These are phyloP conservation scores for Cinara cedri DNA, from an alignment of 2,888 invertebrate genomes.

Conservation along the genomic window DNA sequence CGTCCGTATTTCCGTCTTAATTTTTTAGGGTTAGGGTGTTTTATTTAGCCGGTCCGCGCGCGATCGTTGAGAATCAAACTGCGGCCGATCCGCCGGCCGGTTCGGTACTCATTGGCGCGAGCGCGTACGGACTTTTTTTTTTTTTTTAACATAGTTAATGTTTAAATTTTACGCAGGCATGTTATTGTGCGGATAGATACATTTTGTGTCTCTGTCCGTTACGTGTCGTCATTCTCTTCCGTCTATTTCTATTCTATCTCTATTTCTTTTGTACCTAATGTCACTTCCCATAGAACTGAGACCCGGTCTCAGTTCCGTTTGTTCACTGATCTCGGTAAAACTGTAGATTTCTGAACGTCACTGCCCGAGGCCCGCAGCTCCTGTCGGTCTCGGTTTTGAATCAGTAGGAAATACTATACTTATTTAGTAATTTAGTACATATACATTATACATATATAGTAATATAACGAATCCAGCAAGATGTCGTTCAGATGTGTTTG, in stretches of 20 bases:
- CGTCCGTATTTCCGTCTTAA: too few species aligned
- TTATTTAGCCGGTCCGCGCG: too few species aligned
- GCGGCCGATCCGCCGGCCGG: too few species aligned
- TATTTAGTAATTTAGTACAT: constrained; percentile 30
- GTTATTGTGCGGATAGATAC: neutral
- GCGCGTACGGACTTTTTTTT: constrained; percentile 9
- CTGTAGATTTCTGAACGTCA: constrained; percentile 53
- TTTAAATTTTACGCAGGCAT: too few species aligned
- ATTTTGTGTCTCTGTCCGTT: too few species aligned
- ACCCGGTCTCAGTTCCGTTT: constrained; percentile 46
- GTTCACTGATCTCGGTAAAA: constrained; percentile 53
- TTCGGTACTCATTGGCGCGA: too few species aligned
- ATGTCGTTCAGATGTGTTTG: neutral
- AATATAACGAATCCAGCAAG: neutral
- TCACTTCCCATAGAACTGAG: constrained; percentile 54
- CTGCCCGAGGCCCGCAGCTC: neutral
- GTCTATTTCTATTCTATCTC: constrained; percentile 47
- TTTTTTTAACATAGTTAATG: too few species aligned
- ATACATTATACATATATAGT: neutral
- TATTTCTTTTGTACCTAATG: constrained; percentile 53
- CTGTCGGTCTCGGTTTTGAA: constrained; percentile 13
- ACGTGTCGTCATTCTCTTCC: constrained; percentile 40
- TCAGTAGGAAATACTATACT: constrained; percentile 50
- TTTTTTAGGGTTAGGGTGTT: too few species aligned
- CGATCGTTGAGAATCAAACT: too few species aligned